Evolutionary conservation across 2,797 vertebrate species (phyloP), one percentile per base, ranked within the genome.

Genomic region (Sebastiscus albofasciatus): DNA sequence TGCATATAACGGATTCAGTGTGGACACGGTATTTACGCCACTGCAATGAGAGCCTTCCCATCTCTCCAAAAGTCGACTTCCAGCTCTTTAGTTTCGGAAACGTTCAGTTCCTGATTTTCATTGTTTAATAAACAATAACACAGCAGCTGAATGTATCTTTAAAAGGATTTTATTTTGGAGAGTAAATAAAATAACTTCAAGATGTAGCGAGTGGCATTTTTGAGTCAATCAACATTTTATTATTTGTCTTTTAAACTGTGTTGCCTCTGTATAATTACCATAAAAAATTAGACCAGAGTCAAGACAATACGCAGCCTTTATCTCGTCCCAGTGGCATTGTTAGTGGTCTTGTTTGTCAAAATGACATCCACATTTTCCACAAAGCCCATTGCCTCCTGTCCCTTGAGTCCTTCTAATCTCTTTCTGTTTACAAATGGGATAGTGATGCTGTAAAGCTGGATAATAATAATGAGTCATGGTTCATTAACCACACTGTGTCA

Each of bases 381-480:
- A 72, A 84, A 84, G 61, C 77, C 18, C 49, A 33, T 26, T 67
- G 34, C 66, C 27, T 56, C 39, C 39, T 54, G 61, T 81, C 81
- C 56, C 67, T 26, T 59, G 77, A 80, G 74, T 79, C 29, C 22
- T 52, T 70, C 65, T 81, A 70, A 72, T 84, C 78, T 52, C n/a
- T 58, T 73, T 65, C n/a, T 69, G 16, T 72, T 65, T 62, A 80
- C 26, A 80, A 77, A 74, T 68, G 52, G 55, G 52, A 70, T 58
- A 55, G 14, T 70, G 54, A 58, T 16, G 27, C 46, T 75, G 71
- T 59, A 62, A 80, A 73, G 54, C 68, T 39, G 31, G n/a, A 83
- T 82, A 67, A 78, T 74, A 73, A 67, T 75, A 56, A 69, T 68
- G 77, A 70, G 27, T 74, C 34, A 33, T 46, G 68, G 69, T 31